These are phyloP conservation scores for Acipenser ruthenus DNA, from an alignment of 2,797 vertebrate genomes.

Conservation along the genomic window DNA sequence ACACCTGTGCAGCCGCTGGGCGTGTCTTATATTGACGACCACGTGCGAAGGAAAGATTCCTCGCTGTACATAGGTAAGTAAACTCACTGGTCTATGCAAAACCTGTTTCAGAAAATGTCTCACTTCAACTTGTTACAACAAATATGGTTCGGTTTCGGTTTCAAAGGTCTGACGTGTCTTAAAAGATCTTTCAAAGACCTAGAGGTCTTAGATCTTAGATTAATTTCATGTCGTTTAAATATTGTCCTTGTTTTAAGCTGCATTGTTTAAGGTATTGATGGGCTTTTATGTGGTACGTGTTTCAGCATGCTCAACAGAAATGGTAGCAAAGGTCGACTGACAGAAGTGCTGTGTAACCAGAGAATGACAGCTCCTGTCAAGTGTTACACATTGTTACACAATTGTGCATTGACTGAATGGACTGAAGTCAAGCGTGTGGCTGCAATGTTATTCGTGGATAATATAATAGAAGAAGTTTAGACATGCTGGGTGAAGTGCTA, in stretches of 20 bases:
- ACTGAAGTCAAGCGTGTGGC: not conserved
- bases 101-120: too few species aligned
- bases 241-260: not conserved
- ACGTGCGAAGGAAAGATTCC: conserved; percentile 93
- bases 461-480: not conserved
- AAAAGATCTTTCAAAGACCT: too few species aligned
- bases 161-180: too few species aligned
- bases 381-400: not conserved
- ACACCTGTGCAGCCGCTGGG: conserved; percentile 95
- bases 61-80: conserved; percentile 94
- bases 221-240: too few species aligned
- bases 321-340: too few species aligned
- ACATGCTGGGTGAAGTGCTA: too few species aligned
- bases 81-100: not conserved
- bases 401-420: conserved; percentile 2
- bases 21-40: conserved; percentile 97
- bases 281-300: too few species aligned
- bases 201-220: too few species aligned
- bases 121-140: too few species aligned
- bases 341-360: not conserved
- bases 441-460: not conserved
- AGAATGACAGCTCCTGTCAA: not conserved
- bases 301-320: too few species aligned
- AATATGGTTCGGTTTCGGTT: too few species aligned
- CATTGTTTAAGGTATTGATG: not conserved